Evolutionary conservation across 2,797 vertebrate genomes (phyloP).

Genomic region (Syngnathus acus): DNA sequence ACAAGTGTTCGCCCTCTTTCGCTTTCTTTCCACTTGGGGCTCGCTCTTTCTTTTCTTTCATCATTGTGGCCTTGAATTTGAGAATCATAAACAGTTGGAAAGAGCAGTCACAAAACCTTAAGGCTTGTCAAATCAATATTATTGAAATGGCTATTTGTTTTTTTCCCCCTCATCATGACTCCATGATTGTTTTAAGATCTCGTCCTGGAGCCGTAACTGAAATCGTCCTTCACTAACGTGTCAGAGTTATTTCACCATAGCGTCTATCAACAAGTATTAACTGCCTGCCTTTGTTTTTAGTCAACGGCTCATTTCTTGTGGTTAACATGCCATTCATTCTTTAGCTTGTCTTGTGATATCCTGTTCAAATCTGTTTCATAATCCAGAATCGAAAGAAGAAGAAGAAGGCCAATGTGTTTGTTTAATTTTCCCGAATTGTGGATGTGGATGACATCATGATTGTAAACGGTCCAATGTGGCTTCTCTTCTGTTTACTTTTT

Average conservation of each 20-base stretch:
- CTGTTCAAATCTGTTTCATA: background rate
- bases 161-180: background rate
- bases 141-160: background rate
- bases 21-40: background rate
- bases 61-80: constrained; percentile 11
- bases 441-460: background rate
- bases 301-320: background rate
- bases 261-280: background rate
- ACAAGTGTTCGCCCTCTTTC: constrained; percentile 33
- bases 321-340: background rate
- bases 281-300: background rate
- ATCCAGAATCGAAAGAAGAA: background rate
- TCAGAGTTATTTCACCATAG: background rate
- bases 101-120: background rate
- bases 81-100: background rate
- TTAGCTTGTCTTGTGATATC: background rate
- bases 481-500: background rate
- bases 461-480: background rate
- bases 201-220: background rate
- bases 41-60: constrained; percentile 16
- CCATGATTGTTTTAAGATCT: background rate
- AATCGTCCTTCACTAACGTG: background rate
- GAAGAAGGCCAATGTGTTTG: background rate
- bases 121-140: background rate
- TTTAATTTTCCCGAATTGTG: background rate